Evolutionary conservation across 2,888 invertebrate species (phyloP).

Genomic region (Acrobeloides nanus): DNA sequence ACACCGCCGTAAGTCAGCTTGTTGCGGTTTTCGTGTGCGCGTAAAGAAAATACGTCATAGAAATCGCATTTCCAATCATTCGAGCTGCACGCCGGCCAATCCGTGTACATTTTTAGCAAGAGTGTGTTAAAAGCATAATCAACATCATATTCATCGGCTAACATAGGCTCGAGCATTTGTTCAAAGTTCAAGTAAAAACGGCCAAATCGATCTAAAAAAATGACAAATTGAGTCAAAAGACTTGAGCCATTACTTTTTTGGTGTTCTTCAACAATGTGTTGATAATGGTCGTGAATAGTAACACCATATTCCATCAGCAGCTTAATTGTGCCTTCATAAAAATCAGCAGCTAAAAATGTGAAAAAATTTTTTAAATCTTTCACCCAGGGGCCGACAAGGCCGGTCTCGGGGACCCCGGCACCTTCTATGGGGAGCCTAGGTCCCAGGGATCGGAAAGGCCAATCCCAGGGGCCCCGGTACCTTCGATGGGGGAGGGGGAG

Average conservation of each 20-base stretch:
- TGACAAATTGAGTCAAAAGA: background rate
- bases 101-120: slow-evolving; percentile 51
- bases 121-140: slow-evolving; percentile 49
- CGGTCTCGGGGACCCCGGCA: too few relatives aligned
- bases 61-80: background rate
- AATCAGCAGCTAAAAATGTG: slow-evolving; percentile 34
- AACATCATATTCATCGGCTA: slow-evolving; percentile 47
- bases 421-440: too few relatives aligned
- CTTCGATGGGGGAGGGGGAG: too few relatives aligned
- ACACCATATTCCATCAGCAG: slow-evolving; percentile 51
- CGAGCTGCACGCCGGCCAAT: slow-evolving; percentile 40
- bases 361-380: slow-evolving; percentile 3
- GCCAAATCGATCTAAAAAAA: slow-evolving; percentile 5
- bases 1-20: background rate
- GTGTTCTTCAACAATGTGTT: slow-evolving; percentile 37
- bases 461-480: too few relatives aligned
- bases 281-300: slow-evolving; percentile 44
- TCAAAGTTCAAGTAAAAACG: too few relatives aligned
- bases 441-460: too few relatives aligned
- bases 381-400: background rate
- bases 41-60: background rate
- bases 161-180: slow-evolving; percentile 39
- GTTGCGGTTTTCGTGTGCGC: background rate
- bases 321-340: slow-evolving; percentile 50
- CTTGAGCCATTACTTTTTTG: background rate